Conservation (phyloP, 2,113 vertebrate genomes). For the Leptosomus discolor region DNA sequence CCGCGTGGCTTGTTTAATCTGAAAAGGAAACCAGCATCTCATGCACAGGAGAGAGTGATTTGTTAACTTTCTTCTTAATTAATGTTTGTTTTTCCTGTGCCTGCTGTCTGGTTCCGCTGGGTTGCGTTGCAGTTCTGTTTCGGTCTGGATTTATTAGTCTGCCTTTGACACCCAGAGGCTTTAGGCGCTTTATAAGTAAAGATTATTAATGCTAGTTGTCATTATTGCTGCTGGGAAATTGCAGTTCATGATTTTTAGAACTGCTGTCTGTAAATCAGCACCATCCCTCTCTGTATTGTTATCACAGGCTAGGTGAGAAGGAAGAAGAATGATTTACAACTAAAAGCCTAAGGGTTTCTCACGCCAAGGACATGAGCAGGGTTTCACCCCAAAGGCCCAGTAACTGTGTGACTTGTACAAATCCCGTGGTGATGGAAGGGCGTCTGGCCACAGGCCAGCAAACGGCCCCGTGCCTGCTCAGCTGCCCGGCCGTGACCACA, state of each 20-base stretch:
- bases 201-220: neutral
- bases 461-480: neutral
- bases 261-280: neutral
- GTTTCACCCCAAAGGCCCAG: neutral
- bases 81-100: neutral
- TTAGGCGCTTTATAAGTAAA: neutral
- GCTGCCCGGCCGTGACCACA: neutral
- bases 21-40: neutral
- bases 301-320: neutral
- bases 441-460: neutral
- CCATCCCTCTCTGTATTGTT: neutral
- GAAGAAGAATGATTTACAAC: neutral
- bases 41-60: neutral
- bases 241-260: neutral
- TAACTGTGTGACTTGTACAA: neutral
- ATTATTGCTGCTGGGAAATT: neutral
- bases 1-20: neutral
- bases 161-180: neutral
- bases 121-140: neutral
- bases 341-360: neutral
- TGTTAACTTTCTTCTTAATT: neutral
- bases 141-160: neutral
- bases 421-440: neutral
- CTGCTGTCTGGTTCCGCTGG: neutral
- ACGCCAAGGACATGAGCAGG: neutral